These are phyloP conservation scores for Bruchidius siliquastri DNA, from an alignment of 2,888 invertebrate species.

Conservation along the genomic window DNA sequence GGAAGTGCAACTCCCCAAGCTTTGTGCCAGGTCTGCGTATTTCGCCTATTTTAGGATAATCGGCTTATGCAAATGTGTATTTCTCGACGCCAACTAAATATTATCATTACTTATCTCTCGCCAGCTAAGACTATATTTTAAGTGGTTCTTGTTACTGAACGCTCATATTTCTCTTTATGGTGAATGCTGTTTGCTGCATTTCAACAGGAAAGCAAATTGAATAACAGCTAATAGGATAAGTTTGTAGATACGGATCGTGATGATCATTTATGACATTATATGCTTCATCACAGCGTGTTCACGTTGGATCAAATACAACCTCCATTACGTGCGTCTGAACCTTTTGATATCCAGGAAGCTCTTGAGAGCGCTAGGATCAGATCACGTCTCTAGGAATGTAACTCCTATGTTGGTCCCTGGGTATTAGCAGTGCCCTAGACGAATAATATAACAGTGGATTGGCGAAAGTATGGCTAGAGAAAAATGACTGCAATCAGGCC, in stretches of 20 bases:
- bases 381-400: too few species aligned
- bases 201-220: background rate
- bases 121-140: background rate
- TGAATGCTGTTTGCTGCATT: background rate
- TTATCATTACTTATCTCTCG: background rate
- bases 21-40: background rate
- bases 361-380: too few species aligned
- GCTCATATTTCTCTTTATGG: background rate
- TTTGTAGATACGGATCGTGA: background rate
- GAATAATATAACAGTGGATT: too few species aligned
- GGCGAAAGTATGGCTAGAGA: too few species aligned
- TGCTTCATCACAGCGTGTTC: too few species aligned
- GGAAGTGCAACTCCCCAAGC: background rate
- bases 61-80: background rate
- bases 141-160: background rate
- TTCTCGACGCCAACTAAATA: background rate
- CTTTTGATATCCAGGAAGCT: too few species aligned
- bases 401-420: too few species aligned
- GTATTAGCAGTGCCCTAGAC: too few species aligned
- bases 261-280: too few species aligned
- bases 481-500: too few species aligned
- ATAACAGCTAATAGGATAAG: background rate
- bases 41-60: background rate
- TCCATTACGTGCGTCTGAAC: too few species aligned
- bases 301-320: too few species aligned